Percentiles rank a stretch among this genome's conserved stretches.
These are phyloP conservation scores for Pao palembangensis DNA, from an alignment of 2,113 vertebrate species.

Conservation along the genomic window DNA sequence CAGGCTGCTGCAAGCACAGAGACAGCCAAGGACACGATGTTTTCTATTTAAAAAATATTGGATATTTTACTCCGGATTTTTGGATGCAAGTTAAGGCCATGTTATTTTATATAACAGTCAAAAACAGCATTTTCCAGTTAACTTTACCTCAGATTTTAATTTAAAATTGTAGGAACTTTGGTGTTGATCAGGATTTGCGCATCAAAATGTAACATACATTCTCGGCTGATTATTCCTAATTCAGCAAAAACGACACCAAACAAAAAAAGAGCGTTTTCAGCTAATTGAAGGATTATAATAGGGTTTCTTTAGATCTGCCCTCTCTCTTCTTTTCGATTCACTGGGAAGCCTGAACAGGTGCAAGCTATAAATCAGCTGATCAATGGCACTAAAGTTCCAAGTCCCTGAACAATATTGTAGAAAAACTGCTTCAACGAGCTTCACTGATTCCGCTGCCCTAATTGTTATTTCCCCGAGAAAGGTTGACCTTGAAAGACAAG, in stretches of 20 bases:
- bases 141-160: too few species aligned
- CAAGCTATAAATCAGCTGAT: slow-evolving; percentile 60
- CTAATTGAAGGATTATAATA: background rate
- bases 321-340: slow-evolving; percentile 16
- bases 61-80: too few species aligned
- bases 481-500: slow-evolving; percentile 50
- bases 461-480: slow-evolving; percentile 56
- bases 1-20: too few species aligned
- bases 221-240: background rate
- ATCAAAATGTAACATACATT: too few species aligned
- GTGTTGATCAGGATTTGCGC: too few species aligned
- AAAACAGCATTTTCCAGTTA: too few species aligned
- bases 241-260: too few species aligned
- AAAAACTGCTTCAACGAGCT: slow-evolving; percentile 58
- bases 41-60: too few species aligned
- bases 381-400: slow-evolving; percentile 60
- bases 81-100: too few species aligned
- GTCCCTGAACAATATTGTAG: slow-evolving; percentile 64
- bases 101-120: too few species aligned
- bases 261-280: background rate
- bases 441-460: slow-evolving; percentile 64
- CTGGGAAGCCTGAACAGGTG: slow-evolving; percentile 42
- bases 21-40: too few species aligned
- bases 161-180: too few species aligned
- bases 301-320: background rate